Percentiles rank a stretch among this genome's conserved stretches.
phyloP scores from a whole-genome alignment of 2,113 vertebrate species.

The Oxygymnocypris stewartii region DNA sequence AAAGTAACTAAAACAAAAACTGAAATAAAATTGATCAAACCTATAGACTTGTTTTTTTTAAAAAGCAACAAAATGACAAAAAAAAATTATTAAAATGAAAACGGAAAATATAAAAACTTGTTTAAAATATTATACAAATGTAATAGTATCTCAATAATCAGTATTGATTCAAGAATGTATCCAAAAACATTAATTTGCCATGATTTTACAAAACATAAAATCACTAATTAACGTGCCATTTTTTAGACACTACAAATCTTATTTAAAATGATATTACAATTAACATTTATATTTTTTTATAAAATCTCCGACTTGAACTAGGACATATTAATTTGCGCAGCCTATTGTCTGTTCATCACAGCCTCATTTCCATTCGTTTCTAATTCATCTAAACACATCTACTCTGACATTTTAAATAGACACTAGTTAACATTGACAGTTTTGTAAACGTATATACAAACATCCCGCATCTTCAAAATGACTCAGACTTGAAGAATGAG shows the following conservation, averaged over 20 bases:
- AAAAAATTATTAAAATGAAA: background rate
- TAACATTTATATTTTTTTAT: background rate
- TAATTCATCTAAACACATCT: background rate
- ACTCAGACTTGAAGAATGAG: background rate
- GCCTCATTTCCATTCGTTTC: constrained; percentile 19
- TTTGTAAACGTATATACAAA: background rate
- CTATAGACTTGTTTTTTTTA: background rate
- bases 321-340: background rate
- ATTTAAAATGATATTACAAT: background rate
- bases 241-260: background rate
- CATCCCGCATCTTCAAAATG: background rate
- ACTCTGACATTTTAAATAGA: background rate
- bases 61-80: background rate
- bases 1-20: background rate
- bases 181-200: background rate
- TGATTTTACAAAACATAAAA: background rate
- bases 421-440: background rate
- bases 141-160: background rate
- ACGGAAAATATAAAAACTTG: background rate
- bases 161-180: background rate
- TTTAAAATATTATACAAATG: background rate
- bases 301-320: background rate
- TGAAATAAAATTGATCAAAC: background rate
- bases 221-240: background rate
- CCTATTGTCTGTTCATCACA: background rate